These are phyloP conservation scores for Bos taurus DNA, from an alignment of 2,113 vertebrate genomes.

Conservation along the genomic window ARS-UCD2.0 NC_037356.1:19356001-19356500, in stretches of 20 bases:
- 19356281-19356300: too few species aligned
- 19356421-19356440: too few species aligned
- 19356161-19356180: background rate
- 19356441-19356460: too few species aligned
- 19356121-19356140: background rate
- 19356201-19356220: background rate
- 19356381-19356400: too few species aligned
- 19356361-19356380: too few species aligned
- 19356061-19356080: background rate
- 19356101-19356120: background rate
- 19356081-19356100: background rate
- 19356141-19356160: background rate
- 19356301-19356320: too few species aligned
- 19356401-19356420: too few species aligned
- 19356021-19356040: background rate
- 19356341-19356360: too few species aligned
- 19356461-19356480: too few species aligned
- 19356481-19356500: too few species aligned
- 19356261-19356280: background rate
- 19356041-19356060: background rate
- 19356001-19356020: background rate
- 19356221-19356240: background rate
- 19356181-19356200: background rate
- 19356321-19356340: accelerated
- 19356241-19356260: background rate